These are phyloP conservation scores for Oceanodroma leucorhoa DNA, from an alignment of 2,797 vertebrate species.

Conservation along the genomic window DNA sequence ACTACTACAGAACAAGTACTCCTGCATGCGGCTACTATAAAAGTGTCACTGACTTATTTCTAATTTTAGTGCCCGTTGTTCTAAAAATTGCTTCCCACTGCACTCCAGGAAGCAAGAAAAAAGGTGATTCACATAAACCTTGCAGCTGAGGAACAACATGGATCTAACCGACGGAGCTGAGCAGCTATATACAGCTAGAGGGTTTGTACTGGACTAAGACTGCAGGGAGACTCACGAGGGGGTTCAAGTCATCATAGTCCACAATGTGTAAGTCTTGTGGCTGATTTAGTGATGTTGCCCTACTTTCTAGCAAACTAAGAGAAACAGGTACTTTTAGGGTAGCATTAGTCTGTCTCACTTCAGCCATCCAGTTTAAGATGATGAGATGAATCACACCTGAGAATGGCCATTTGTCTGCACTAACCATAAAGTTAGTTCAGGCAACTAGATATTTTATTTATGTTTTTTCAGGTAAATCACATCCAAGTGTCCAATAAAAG, in stretches of 20 bases:
- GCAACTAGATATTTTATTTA: not conserved
- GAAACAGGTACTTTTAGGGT: not conserved
- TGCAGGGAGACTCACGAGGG: not conserved
- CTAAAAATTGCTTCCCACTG: constrained; percentile 24
- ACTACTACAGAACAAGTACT: constrained; percentile 32
- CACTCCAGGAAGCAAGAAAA: constrained; percentile 34
- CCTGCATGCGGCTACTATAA: constrained; percentile 25
- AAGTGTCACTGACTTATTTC: constrained; percentile 66
- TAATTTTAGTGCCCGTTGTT: constrained; percentile 50
- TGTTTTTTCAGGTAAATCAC: not conserved
- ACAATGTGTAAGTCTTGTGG: rapidly evolving
- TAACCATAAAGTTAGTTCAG: not conserved
- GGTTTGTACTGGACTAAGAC: not conserved
- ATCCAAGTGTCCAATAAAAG: not conserved
- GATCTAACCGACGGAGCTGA: not conserved
- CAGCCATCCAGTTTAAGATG: not conserved
- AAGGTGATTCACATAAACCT: constrained; percentile 37
- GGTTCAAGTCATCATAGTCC: not conserved
- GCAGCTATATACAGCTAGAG: not conserved
- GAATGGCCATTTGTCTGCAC: not conserved
- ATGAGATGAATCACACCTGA: not conserved
- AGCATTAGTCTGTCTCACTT: not conserved
- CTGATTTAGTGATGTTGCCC: not conserved
- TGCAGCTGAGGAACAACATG: not conserved
- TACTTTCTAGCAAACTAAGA: not conserved